phyloP scores from a whole-genome alignment of 2,888 invertebrate species.

The Philereme transversata region DNA sequence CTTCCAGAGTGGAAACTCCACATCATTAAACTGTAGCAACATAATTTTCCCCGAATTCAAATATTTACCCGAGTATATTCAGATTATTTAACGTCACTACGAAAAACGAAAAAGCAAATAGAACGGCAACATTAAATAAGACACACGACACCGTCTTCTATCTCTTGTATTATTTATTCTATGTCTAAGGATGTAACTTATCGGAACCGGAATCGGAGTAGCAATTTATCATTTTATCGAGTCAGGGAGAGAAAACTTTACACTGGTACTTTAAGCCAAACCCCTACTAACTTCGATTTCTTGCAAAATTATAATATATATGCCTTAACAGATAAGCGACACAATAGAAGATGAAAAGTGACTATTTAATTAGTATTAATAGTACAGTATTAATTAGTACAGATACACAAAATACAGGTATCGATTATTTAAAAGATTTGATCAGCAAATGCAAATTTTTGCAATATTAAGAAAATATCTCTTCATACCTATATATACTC shows the following conservation, averaged over 20 bases:
- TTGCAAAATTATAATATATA: no score
- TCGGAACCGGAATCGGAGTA: slow-evolving; percentile 12
- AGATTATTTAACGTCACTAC: slow-evolving; percentile 32
- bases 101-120: slow-evolving; percentile 43
- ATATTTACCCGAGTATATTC: slow-evolving; percentile 25
- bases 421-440: no score
- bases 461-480: no score
- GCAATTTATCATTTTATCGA: slow-evolving; percentile 22
- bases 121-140: slow-evolving; percentile 46
- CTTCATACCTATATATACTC: no score
- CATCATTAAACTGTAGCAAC: background rate
- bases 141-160: slow-evolving; percentile 41
- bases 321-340: no score
- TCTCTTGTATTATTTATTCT: slow-evolving; percentile 41
- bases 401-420: no score
- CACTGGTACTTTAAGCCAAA: no score
- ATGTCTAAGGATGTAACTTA: slow-evolving; percentile 36
- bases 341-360: no score
- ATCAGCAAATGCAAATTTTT: no score
- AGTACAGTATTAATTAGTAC: no score
- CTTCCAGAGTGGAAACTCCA: background rate
- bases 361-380: no score
- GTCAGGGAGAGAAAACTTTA: slow-evolving; percentile 9
- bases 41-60: slow-evolving; percentile 27
- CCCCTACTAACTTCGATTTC: no score